Base-by-base conservation (phyloP, 1,140 invertebrate species). In the Euglossa dilemma region DNA sequence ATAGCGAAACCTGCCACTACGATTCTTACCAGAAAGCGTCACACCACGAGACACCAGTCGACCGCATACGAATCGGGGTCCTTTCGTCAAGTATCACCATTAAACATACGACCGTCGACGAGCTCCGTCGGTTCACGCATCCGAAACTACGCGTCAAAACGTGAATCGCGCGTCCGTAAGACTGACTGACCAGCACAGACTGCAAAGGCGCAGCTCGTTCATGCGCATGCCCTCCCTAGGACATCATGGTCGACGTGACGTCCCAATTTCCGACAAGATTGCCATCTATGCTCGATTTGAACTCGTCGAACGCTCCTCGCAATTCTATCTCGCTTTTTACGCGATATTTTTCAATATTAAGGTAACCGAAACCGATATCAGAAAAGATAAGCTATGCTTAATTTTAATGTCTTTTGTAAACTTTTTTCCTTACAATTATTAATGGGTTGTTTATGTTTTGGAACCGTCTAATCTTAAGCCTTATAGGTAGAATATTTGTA, bases 91-190 rank as follows among this genome's bases (percentile, higher is more conserved):
- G 23, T 80, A 82, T 64, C 71, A 76, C 59, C 54, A 25, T 73
- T 4, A 59, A 63, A 67, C 57, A 47, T 66, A 86, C 64, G 54
- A 83, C 69, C 52, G 61, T 70, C 83, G 57, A 66, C 77, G 59
- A 66, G 23, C 47, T 66, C 52, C 20, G 25, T 76, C 25, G 23
- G 64, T 61, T 50, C 57, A 59, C 82, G 80, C 82, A 76, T 75
- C 52, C 83, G 73, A 59, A 85, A 84, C 82, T 79, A 16, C 59
- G 18, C 61, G 77, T 87, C 50, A 73, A 72, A n/a, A 82, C 83
- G 73, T 74, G 69, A 85, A 85, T 87, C 87, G 80, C 88, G 83
- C 87, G 85, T 89, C 85, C 85, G 80, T 87, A 80, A 83, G 82
- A 89, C 83, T 86, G 82, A 88, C 67, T 80, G 84, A 77, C 80